A percentile compares a stretch with the other conserved stretches of the same genome.
Evolutionary conservation across 2,797 vertebrate genomes (phyloP).

Genomic region (Epinephelus awoara): DNA sequence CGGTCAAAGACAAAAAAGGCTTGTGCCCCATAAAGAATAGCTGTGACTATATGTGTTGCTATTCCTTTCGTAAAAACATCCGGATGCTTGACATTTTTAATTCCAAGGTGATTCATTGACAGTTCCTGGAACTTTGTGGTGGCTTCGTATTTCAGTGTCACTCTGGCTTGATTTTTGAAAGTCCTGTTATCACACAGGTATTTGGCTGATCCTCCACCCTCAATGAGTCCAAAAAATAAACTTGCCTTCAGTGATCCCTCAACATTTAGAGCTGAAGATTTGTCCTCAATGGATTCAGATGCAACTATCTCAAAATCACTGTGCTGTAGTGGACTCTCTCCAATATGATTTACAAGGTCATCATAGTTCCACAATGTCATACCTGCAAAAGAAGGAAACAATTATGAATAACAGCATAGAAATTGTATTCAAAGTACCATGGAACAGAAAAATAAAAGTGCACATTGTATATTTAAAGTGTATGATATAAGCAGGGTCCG

Average conservation of each 20-base stretch:
- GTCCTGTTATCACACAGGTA: slow-evolving; percentile 43
- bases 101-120: slow-evolving; percentile 75
- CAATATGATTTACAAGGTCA: slow-evolving; percentile 2
- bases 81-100: slow-evolving; percentile 30
- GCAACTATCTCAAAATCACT: slow-evolving; percentile 49
- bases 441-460: too few relatives aligned
- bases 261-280: slow-evolving; percentile 49
- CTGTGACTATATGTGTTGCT: slow-evolving; percentile 79
- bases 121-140: slow-evolving; percentile 57
- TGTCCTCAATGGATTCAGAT: slow-evolving; percentile 59
- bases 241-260: slow-evolving; percentile 55
- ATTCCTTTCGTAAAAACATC: slow-evolving; percentile 58
- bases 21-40: slow-evolving; percentile 76
- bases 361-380: slow-evolving; percentile 44
- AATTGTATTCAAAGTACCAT: too few relatives aligned
- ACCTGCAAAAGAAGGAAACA: slow-evolving; percentile 16
- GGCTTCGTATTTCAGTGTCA: slow-evolving; percentile 43
- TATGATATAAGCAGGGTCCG: too few relatives aligned
- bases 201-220: slow-evolving; percentile 54
- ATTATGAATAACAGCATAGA: too few relatives aligned
- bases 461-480: too few relatives aligned
- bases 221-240: slow-evolving; percentile 41
- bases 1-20: slow-evolving; percentile 79
- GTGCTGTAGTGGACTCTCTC: not conserved
- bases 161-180: slow-evolving; percentile 39